Evolutionary conservation across 2,888 invertebrate species (phyloP).

Genomic region (Dichetophora obliterata): DNA sequence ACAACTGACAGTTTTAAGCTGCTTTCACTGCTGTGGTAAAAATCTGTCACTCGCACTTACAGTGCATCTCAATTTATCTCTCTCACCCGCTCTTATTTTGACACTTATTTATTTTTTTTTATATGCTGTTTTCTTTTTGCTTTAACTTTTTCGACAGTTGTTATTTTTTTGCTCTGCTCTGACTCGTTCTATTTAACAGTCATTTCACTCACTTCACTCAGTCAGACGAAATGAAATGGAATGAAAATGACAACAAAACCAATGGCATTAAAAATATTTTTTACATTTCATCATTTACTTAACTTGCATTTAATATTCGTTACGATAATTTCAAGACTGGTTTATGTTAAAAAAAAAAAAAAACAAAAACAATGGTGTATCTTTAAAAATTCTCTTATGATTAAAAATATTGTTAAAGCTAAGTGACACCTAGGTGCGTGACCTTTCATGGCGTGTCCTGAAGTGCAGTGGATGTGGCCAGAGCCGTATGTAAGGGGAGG

Average conservation of each 20-base stretch:
- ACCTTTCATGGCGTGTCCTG: no score
- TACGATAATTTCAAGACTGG: no score
- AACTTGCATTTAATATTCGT: no score
- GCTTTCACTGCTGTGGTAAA: neutral
- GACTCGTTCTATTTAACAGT: neutral
- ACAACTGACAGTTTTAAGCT: slow-evolving; percentile 17
- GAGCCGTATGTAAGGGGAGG: no score
- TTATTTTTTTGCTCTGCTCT: neutral
- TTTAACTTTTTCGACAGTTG: neutral
- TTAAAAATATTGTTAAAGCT: no score
- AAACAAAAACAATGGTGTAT: no score
- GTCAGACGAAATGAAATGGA: neutral
- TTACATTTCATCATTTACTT: neutral
- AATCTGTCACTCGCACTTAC: no score
- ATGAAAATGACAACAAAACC: neutral
- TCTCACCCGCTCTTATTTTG: neutral
- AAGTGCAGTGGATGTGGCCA: no score
- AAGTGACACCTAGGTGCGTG: no score
- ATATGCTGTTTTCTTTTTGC: neutral
- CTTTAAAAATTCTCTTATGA: no score
- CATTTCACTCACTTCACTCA: neutral
- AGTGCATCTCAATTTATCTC: neutral
- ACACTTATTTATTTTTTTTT: neutral
- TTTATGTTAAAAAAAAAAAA: no score
- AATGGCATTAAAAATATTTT: neutral